Evolutionary conservation across 1,140 invertebrate species (phyloP).

Genomic region (Drosophila pandora): DNA sequence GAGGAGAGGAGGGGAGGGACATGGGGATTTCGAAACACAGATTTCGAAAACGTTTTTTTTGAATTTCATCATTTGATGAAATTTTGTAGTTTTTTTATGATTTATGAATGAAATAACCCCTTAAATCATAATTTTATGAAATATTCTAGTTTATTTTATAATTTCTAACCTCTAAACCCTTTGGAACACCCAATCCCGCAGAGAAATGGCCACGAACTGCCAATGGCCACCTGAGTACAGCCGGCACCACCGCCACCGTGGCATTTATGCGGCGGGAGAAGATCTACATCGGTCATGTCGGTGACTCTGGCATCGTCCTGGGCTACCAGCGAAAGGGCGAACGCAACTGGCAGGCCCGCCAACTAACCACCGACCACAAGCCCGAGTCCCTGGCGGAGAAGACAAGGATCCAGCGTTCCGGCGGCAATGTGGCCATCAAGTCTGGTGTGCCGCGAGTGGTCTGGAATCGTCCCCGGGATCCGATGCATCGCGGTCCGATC

Average conservation of each 20-base stretch:
- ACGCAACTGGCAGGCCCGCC: constrained; percentile 90
- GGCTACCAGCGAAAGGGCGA: constrained; percentile 90
- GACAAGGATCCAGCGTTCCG: constrained; percentile 92
- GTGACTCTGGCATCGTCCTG: constrained; percentile 97
- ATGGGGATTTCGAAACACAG: no score
- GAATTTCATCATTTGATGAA: background rate
- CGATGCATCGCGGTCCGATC: constrained; percentile 89
- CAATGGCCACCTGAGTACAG: constrained; percentile 96
- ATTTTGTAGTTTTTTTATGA: no score
- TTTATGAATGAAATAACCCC: no score
- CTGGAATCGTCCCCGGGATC: constrained; percentile 95
- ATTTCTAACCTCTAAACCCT: background rate
- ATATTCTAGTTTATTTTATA: no score
- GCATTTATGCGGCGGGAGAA: constrained; percentile 97
- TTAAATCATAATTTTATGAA: background rate
- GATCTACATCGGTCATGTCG: constrained; percentile 98
- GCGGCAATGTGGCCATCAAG: constrained; percentile 95
- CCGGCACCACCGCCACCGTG: constrained; percentile 97
- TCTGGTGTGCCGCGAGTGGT: constrained; percentile 97
- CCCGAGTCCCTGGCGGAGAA: constrained; percentile 95
- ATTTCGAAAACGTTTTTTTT: background rate
- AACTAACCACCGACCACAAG: constrained; percentile 96
- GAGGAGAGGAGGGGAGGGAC: no score
- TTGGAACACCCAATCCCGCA: constrained; percentile 78
- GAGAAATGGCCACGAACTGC: constrained; percentile 97